Base-by-base conservation (phyloP, 1,140 invertebrate genomes). In the Platyura marginata region DNA sequence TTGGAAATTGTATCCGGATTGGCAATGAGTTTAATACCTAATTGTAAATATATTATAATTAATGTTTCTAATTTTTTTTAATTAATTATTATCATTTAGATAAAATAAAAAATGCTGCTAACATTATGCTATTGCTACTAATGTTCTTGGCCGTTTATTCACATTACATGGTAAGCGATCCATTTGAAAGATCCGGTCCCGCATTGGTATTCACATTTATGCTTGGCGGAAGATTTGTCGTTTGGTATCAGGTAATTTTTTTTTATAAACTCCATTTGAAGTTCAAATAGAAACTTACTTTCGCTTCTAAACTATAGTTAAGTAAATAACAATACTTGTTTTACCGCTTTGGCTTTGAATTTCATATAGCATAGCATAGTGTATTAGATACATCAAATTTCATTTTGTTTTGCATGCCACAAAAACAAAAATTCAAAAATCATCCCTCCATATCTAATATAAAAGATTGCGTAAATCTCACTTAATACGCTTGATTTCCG, bases 131-230 rank as follows among this genome's bases (percentile, higher is more conserved):
- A 37, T 64, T 96, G 8, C 46, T 81, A 18, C 59, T 93, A 19
- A 93, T 89, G 72, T 54, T 89, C 32, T 75, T 90, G 65, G 85
- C 86, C 21, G 78, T 92, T 35, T 94, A 95, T 63, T 90, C 88
- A 2, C 90, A 95, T 59, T 81, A 82, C 51, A 83, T 88, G 71
- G 79, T 94, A 2, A 82, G 86, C 44, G 89, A 95, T 61, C 87
- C 88, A 48, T 80, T 95, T 57, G 90, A 95, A 59, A 74, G 88
- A 51, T 89, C 86, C 44, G 89, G 88, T 41, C 88, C 91, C 5
- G 81, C 89, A 33, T 63, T 96, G 51, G 89, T 96, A 13, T 96
- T 98, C 63, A 84, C 90, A 52, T 87, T 96, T 51, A 90, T 98
- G 79, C 65, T 97, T n/a, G 79, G 75, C 37, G 93, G 92, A 49